These are phyloP conservation scores for Myotis findleyi DNA, from an alignment of 2,797 vertebrate species.

Conservation along the genomic window DNA sequence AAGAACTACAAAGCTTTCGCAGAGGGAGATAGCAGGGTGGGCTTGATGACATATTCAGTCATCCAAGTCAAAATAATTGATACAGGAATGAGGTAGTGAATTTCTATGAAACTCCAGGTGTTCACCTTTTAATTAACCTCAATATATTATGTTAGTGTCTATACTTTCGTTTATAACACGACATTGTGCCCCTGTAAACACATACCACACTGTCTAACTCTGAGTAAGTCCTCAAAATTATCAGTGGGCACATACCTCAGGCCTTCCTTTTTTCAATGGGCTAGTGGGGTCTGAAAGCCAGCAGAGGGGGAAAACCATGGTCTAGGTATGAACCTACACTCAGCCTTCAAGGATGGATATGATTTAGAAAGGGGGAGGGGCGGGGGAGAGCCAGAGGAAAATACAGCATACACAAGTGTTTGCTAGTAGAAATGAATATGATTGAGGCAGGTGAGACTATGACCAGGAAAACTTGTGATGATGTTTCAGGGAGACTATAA, in stretches of 20 bases:
- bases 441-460: background rate
- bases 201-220: background rate
- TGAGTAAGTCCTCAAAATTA: background rate
- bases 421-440: background rate
- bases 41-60: background rate
- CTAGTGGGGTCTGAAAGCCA: background rate
- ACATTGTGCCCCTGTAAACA: background rate
- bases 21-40: background rate
- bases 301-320: background rate
- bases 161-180: background rate
- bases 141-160: background rate
- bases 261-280: background rate
- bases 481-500: too few relatives aligned
- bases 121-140: background rate
- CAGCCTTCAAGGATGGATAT: background rate
- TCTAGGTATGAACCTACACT: background rate
- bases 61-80: background rate
- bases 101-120: background rate
- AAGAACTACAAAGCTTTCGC: background rate
- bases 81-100: background rate
- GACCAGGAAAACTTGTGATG: background rate
- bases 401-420: accelerated
- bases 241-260: background rate
- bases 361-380: too few relatives aligned
- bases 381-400: background rate